Conservation (phyloP, 2,797 vertebrate species). For the Odontamblyopus rebecca region DNA sequence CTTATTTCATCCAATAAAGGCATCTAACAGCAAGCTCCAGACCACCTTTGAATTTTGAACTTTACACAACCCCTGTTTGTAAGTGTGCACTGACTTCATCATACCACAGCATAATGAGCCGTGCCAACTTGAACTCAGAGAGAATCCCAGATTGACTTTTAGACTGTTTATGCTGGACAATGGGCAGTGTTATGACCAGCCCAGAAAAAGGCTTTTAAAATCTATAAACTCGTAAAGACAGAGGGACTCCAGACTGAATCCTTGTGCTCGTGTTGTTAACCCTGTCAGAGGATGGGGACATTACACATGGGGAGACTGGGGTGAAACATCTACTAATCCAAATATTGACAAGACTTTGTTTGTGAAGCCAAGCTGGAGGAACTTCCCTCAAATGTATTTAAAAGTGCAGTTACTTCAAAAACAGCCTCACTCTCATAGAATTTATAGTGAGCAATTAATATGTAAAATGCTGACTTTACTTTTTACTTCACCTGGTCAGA, state of each 20-base stretch:
- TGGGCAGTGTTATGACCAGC: slow-evolving; percentile 43
- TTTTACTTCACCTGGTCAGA: too few relatives aligned
- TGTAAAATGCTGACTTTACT: too few relatives aligned
- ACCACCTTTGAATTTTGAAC: slow-evolving; percentile 7
- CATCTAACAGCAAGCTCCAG: background rate
- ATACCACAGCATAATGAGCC: background rate
- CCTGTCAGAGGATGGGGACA: slow-evolving; percentile 10
- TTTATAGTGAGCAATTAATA: background rate
- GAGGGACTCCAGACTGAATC: slow-evolving; percentile 34
- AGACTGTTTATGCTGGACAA: slow-evolving; percentile 42
- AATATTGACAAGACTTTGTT: slow-evolving; percentile 68
- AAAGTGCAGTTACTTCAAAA: background rate
- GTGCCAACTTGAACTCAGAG: slow-evolving; percentile 2
- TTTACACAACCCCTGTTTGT: background rate
- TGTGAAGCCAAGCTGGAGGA: background rate
- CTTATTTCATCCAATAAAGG: background rate
- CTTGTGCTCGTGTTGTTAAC: slow-evolving; percentile 45
- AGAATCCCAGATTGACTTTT: slow-evolving; percentile 21
- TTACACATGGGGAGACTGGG: slow-evolving; percentile 19
- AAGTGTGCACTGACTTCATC: background rate
- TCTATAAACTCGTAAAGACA: slow-evolving; percentile 48
- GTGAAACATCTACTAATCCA: slow-evolving; percentile 57
- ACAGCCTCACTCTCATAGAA: background rate
- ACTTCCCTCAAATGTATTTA: background rate
- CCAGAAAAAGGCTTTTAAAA: slow-evolving; percentile 47